Evolutionary conservation across 2,888 invertebrate genomes (phyloP).

Genomic region (Drosophila mercatorum): DNA sequence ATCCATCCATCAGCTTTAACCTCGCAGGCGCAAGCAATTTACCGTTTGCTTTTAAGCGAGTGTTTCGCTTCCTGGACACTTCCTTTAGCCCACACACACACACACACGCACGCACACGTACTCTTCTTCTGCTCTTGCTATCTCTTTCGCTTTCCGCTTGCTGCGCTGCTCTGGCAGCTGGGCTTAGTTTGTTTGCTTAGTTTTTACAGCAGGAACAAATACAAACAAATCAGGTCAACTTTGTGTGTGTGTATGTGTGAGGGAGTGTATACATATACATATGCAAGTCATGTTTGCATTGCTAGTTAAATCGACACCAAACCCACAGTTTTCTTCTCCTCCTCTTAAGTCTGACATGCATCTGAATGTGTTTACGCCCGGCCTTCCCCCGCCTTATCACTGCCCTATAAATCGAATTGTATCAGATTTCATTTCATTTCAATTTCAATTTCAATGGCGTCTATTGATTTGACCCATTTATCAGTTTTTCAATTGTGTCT

Average conservation of each 20-base stretch:
- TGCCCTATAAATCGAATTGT: constrained; percentile 51
- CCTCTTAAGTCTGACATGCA: not conserved
- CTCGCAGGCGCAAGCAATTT: constrained; percentile 31
- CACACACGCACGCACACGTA: constrained; percentile 6
- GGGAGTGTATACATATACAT: not conserved
- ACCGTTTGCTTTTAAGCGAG: constrained; percentile 46
- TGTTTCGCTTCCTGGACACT: constrained; percentile 57
- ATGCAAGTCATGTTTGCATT: constrained; percentile 16
- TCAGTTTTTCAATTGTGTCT: constrained; percentile 26
- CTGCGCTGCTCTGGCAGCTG: constrained; percentile 1
- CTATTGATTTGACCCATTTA: constrained; percentile 67
- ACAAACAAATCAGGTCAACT: constrained; percentile 56
- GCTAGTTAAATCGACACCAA: constrained; percentile 10
- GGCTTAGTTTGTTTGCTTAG: constrained; percentile 53
- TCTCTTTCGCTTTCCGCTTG: not conserved
- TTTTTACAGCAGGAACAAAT: constrained; percentile 74
- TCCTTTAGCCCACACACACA: constrained; percentile 47
- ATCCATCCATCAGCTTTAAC: constrained; percentile 38
- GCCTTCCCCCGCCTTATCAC: constrained; percentile 11
- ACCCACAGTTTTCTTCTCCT: constrained; percentile 7
- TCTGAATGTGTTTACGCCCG: constrained; percentile 20
- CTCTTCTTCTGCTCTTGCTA: constrained; percentile 12
- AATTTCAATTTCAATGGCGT: constrained; percentile 56
- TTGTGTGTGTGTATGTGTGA: constrained; percentile 1
- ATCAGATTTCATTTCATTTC: constrained; percentile 70